phyloP scores from a whole-genome alignment of 2,888 invertebrate genomes.

The Yponomeuta sedellus region DNA sequence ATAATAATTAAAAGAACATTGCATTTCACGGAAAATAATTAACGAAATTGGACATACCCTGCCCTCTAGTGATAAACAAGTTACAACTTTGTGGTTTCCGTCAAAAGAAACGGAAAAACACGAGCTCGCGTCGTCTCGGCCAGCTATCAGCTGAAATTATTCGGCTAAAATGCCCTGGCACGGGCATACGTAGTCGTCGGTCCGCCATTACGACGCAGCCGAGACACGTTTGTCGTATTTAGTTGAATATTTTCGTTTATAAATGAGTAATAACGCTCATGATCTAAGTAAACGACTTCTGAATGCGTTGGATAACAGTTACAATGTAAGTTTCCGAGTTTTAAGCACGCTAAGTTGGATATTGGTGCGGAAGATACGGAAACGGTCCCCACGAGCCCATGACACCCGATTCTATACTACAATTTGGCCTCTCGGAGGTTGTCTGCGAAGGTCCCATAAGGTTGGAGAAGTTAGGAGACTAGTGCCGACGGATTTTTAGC shows the following conservation, averaged over 20 bases:
- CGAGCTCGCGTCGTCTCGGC: constrained; percentile 73
- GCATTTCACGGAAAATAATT: neutral
- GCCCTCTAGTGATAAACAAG: constrained; percentile 45
- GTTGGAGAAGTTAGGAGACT: constrained; percentile 6
- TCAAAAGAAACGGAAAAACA: constrained; percentile 77
- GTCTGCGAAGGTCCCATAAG: constrained; percentile 35
- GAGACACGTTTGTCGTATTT: constrained; percentile 78
- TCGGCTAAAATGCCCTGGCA: constrained; percentile 78
- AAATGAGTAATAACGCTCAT: constrained; percentile 89
- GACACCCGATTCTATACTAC: constrained; percentile 69
- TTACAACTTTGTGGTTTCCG: constrained; percentile 47
- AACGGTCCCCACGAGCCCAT: constrained; percentile 72
- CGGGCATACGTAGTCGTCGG: constrained; percentile 78
- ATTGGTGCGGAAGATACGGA: constrained; percentile 60
- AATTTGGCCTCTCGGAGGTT: constrained; percentile 60
- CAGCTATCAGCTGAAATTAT: constrained; percentile 77
- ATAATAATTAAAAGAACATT: neutral
- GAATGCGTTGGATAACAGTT: constrained; percentile 96
- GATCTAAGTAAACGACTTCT: constrained; percentile 97
- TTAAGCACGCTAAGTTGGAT: constrained; percentile 59
- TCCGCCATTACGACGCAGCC: constrained; percentile 78
- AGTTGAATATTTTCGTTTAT: constrained; percentile 79
- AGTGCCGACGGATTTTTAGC: neutral
- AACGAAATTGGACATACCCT: neutral
- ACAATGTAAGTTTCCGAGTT: constrained; percentile 92